A percentile compares a stretch with the other conserved stretches of the same genome.
phyloP scores from a whole-genome alignment of 1,140 invertebrate genomes.

The Lethocerus indicus region DNA sequence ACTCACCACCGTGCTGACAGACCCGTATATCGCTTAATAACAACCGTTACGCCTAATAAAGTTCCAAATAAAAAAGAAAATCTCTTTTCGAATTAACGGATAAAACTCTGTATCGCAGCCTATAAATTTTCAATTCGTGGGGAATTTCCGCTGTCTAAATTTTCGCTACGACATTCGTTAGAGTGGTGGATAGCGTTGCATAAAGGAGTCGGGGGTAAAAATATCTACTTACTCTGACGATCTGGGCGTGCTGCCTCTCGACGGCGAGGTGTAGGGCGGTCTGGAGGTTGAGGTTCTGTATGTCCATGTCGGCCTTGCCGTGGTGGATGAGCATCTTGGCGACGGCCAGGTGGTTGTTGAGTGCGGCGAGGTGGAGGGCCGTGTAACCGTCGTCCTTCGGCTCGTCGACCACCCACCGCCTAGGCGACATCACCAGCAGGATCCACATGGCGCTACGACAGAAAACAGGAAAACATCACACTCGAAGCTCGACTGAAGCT shows the following conservation, averaged over 20 bases:
- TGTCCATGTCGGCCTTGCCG: conserved; percentile 81
- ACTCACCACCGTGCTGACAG: no score
- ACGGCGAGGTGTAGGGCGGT: conserved; percentile 90
- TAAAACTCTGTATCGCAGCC: no score
- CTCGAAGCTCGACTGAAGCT: no score
- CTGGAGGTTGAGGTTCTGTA: conserved; percentile 91
- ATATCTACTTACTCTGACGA: conserved; percentile 51
- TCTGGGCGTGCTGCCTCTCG: conserved; percentile 88
- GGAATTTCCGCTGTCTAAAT: no score
- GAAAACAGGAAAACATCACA: conserved; percentile 18
- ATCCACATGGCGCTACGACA: conserved; percentile 85
- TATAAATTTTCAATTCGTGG: no score
- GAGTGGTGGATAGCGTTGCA: no score
- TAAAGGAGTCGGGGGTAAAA: no score
- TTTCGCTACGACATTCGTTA: no score
- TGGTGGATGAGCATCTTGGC: conserved; percentile 72
- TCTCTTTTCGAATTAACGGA: no score
- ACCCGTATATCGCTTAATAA: no score
- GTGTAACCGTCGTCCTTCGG: conserved; percentile 98
- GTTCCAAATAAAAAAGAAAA: no score
- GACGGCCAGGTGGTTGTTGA: conserved; percentile 97
- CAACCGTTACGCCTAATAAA: no score
- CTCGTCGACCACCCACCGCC: conserved; percentile 96
- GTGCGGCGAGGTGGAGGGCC: conserved; percentile 81
- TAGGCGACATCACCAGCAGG: conserved; percentile 70